Conservation (phyloP, 2,888 invertebrate genomes). For the Drosophila meridionalis region DNA sequence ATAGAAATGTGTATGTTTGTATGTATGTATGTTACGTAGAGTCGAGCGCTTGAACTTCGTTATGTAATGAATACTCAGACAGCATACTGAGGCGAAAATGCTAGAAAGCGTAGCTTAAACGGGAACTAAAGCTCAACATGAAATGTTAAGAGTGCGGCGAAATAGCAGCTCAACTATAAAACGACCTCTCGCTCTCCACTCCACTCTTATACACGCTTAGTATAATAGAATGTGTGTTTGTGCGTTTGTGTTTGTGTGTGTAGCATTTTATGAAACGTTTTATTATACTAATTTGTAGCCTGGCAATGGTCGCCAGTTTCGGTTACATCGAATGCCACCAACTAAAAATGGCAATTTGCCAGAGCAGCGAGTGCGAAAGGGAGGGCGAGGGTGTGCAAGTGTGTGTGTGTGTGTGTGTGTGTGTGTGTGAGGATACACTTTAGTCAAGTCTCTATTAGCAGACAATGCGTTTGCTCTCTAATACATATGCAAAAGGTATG, state of each 20-base stretch:
- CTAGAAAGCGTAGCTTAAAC: constrained; percentile 45
- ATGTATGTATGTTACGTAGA: no score
- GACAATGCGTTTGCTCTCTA: constrained; percentile 62
- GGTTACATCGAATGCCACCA: constrained; percentile 75
- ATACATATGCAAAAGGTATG: constrained; percentile 70
- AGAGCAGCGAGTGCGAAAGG: constrained; percentile 1
- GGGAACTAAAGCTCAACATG: constrained; percentile 37
- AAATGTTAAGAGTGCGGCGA: constrained; percentile 33
- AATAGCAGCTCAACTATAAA: constrained; percentile 18
- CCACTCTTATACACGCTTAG: background rate
- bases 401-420: background rate
- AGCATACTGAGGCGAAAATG: constrained; percentile 38
- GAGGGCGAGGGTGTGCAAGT: background rate
- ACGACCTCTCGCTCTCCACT: background rate
- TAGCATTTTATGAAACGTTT: constrained; percentile 84
- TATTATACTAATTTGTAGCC: constrained; percentile 85
- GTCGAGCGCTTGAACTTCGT: constrained; percentile 59
- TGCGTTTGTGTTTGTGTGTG: constrained; percentile 41
- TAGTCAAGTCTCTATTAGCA: constrained; percentile 81
- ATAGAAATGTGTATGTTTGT: background rate
- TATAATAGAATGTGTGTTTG: constrained; percentile 21
- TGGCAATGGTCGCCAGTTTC: constrained; percentile 77
- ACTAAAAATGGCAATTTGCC: constrained; percentile 84
- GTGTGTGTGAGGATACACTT: constrained; percentile 49
- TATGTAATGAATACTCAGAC: constrained; percentile 61